A percentile compares a stretch with the other conserved stretches of the same genome.
Conservation (phyloP, 2,797 vertebrate species). For the Oophaga sylvatica region DNA sequence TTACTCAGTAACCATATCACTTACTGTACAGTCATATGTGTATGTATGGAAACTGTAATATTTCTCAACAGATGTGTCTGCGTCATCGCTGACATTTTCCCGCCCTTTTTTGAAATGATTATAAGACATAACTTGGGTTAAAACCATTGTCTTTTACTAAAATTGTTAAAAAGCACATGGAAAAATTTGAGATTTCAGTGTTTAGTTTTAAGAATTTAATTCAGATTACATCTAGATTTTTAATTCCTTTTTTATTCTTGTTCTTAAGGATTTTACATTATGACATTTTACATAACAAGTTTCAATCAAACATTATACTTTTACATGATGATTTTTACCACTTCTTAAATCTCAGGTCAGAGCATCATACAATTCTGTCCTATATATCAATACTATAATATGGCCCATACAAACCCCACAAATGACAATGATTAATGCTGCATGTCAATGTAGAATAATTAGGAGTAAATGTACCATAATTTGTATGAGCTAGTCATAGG, state of each 20-base stretch:
- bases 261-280: not conserved
- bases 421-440: no score
- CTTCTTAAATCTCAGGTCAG: not conserved
- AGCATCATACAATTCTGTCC: not conserved
- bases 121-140: not conserved
- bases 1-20: no score
- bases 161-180: no score
- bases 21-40: no score
- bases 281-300: not conserved
- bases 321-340: no score
- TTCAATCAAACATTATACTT: not conserved
- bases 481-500: not conserved
- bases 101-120: not conserved
- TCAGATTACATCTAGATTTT: not conserved
- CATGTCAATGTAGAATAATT: no score
- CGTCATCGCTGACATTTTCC: not conserved
- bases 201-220: not conserved
- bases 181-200: not conserved
- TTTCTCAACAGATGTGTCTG: not conserved
- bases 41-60: no score
- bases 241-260: not conserved
- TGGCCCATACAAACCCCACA: not conserved
- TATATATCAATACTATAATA: not conserved
- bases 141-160: no score
- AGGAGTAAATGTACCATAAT: not conserved